A percentile compares a stretch with the other conserved stretches of the same genome.
Conservation (phyloP, 1,140 invertebrate species). For the Trachymyrmex septentrionalis region DNA sequence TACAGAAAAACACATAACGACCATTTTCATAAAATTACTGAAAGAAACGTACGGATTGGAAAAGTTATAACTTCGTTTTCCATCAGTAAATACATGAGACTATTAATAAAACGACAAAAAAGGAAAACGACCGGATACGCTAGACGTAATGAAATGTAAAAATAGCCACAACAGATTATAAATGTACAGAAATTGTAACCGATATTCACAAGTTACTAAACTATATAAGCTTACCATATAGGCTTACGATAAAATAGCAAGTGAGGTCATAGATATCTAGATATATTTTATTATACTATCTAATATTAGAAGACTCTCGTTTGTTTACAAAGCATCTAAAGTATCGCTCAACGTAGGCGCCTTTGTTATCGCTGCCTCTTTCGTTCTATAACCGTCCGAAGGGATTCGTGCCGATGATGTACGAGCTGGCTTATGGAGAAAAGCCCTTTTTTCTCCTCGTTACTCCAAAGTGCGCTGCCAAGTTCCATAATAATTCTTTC, state of each 20-base stretch:
- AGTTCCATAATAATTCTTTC: slow-evolving; percentile 81
- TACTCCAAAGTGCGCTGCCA: slow-evolving; percentile 76
- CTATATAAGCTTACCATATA: too few relatives aligned
- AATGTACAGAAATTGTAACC: slow-evolving; percentile 11
- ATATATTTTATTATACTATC: slow-evolving; percentile 48
- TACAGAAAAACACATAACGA: not conserved
- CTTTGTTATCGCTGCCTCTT: slow-evolving; percentile 78
- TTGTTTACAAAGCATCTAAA: slow-evolving; percentile 73
- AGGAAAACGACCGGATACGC: not conserved
- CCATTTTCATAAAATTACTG: not conserved
- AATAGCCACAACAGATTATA: not conserved
- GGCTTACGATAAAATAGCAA: slow-evolving; percentile 36
- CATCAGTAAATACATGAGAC: not conserved
- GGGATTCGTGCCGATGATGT: slow-evolving; percentile 77
- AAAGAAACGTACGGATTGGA: not conserved
- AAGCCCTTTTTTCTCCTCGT: slow-evolving; percentile 79
- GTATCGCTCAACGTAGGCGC: slow-evolving; percentile 56
- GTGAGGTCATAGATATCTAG: slow-evolving; percentile 23
- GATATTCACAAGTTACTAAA: slow-evolving; percentile 7
- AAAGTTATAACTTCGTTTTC: slow-evolving; percentile 2
- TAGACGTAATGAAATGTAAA: not conserved
- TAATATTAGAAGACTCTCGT: slow-evolving; percentile 62
- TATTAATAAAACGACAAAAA: not conserved
- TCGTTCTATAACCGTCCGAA: slow-evolving; percentile 78
- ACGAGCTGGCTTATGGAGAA: slow-evolving; percentile 76